Evolutionary conservation across 1,140 invertebrate genomes (phyloP), one percentile per base, ranked within the genome.

Genomic region (Bombyx mandarina): DNA sequence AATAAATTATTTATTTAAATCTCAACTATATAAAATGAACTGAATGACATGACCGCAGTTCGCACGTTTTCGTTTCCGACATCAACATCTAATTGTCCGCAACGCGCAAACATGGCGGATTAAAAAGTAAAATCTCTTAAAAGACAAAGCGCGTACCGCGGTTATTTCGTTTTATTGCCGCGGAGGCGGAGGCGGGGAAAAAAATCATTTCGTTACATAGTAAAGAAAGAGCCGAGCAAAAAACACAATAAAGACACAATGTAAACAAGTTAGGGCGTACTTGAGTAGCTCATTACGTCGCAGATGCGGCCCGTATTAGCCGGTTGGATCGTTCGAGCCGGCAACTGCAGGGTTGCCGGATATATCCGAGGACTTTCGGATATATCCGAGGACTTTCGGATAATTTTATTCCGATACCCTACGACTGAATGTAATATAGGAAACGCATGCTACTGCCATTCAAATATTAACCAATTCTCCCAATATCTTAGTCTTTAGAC

Each of bases 221-320:
- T 69, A 74, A 78, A 79, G 75, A 76, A 79, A 75, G 71, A 79
- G 70, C 67, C 74, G 78, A 79, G 75, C 73, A 83, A 84, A 82
- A 83, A 82, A 83, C 79, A 86, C 80, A 86, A 86, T 86, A 86
- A 86, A 86, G 83, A 82, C 73, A 84, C 83, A 82, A 84, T 84
- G 83, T 86, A 86, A 84, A 84, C 81, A 86, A 82, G 81, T 86
- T 86, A 84, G 73, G 74, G 75, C 65, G 83, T 83, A 84, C 83
- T 86, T 86, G 81, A 86, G 83, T 81, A 75, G 81, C 83, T 86
- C 79, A 86, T 86, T 86, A 86, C 72, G 69, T 52, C 65, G 77
- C 76, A 79, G 81, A 84, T 82, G 77, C 77, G 78, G 53, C 66
- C 70, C 71, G 75, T 73, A 82, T 82, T 85, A 81, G 78, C 73